Evolutionary conservation across 2,113 vertebrate species (phyloP), one percentile per base, ranked within the genome.

Genomic region (Colius striatus): DNA sequence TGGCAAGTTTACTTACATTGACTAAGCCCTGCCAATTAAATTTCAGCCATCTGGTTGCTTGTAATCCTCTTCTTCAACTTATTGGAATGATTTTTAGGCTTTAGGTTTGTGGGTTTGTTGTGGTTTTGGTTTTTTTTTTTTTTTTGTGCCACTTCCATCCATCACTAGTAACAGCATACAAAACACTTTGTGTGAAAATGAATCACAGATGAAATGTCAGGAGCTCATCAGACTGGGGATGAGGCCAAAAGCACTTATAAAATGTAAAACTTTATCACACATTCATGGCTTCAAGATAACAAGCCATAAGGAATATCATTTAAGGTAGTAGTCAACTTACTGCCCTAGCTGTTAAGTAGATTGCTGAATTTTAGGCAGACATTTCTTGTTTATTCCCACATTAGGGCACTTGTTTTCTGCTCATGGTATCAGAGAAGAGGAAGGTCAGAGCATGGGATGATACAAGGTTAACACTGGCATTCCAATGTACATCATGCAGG

Each of bases 11-110:
- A 91, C 86, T 96, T 96, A 87, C 74, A 62, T 67, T 97, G 90
- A 94, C 87, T 77, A 91, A 97, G 94, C 62, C 32, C 83, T 97
- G 96, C 95, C 96, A 98, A 97, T 96, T 97, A 97, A 92, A 97
- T 96, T 97, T 91, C 92, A 97, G 76, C 95, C 97, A 97, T 95
- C 94, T 98, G 96, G 96, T 97, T 21, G 2, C 62, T 85, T 97
- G 92, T 97, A 97, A 96, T 97, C 89, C 81, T 97, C 86, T 90
- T 84, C 84, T 95, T 97, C 94, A 95, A 95, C 82, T 73, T 98
- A 65, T 96, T 95, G 96, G 94, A 97, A 84, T 94, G 73, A 97
- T 96, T 97, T 96, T 60, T 53, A 94, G 34, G 11, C 36, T 87
- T 93, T 47, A 23, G 16, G 5, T 45, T 76, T 17, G 10, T 2